Evolutionary conservation across 2,888 invertebrate species (phyloP).

Genomic region (Tryphoninae sp.): DNA sequence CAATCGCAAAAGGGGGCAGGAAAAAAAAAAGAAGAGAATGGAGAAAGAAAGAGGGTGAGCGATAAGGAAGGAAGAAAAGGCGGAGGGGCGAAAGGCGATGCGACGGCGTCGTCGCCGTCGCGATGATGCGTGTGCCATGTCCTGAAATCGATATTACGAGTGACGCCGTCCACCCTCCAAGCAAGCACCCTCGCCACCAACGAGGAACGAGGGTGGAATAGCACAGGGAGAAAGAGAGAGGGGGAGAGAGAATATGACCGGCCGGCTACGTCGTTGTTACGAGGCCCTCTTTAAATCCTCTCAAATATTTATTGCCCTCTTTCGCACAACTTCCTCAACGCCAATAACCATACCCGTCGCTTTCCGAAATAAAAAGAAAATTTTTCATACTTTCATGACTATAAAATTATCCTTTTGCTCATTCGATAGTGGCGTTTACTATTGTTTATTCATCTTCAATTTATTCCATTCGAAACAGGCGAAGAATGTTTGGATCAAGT

Average conservation of each 20-base stretch:
- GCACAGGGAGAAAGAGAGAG: conserved; percentile 20
- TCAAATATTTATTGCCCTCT: conserved; percentile 63
- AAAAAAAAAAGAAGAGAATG: background rate
- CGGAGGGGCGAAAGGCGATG: conserved; percentile 53
- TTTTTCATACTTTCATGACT: background rate
- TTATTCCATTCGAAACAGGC: no score
- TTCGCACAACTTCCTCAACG: conserved; percentile 14
- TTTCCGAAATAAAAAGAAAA: background rate
- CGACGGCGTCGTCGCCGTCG: conserved; percentile 60
- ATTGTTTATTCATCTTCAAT: no score
- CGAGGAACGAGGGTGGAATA: conserved; percentile 57
- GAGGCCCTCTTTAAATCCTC: conserved; percentile 54
- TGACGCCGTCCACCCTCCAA: conserved; percentile 57
- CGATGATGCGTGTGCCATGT: conserved; percentile 64
- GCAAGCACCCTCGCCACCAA: conserved; percentile 46
- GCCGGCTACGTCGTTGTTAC: conserved; percentile 57
- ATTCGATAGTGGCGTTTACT: no score
- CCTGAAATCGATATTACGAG: conserved; percentile 67
- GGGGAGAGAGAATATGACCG: conserved; percentile 28
- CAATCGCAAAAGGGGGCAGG: conserved; percentile 49
- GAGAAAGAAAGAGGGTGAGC: conserved; percentile 16
- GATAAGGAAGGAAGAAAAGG: conserved; percentile 15
- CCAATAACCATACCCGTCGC: conserved; percentile 15
- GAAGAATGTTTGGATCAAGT: no score
- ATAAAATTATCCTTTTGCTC: no score